Evolutionary conservation across 1,140 invertebrate genomes (phyloP), one percentile per base, ranked within the genome.

Genomic region (Vanessa tameamea): DNA sequence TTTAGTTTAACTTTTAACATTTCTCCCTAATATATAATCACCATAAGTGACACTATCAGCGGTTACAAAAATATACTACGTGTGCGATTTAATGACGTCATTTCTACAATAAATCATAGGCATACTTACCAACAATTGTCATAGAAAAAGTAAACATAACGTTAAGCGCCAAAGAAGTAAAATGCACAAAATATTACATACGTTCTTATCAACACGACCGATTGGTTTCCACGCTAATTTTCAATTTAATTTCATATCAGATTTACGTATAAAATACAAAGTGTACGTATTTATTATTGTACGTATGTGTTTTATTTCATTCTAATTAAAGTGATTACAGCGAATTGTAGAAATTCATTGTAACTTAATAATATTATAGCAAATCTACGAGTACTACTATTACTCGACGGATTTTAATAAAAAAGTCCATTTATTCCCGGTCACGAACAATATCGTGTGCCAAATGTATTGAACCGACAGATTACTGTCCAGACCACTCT

Each of bases 211-310:
- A 73, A 76, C 72, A 65, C 69, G 72, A 79, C 53, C 69, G 65
- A 43, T 76, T 69, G 76, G 68, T 83, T 86, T 82, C 76, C 80
- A 85, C 78, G 82, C 79, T 78, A 82, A 87, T 87, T 89, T 89
- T 80, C 81, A 82, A 82, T 85, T 84, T 73, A 89, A 84, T 89
- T 84, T 72, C 77, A 86, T 87, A 87, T 88, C 86, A 59, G 26
- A 65, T 65, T 47, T 65, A 51, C 13, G n/a, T 51, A 43, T 43
- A 43, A 43, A 51, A 14, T 51, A 50, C n/a, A 51, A n/a, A 51
- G 37, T 43, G 37, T 43, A 9, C 48, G 11, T 8, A 15, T 50
- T 11, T 5, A 50, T 14, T 6, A 6, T 14, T 14, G 3, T 51
- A 51, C 13, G 6, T 4, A 55, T 20, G 16, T 55, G 15, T 55